phyloP scores from a whole-genome alignment of 1,140 invertebrate genomes.

The Scaptomyza hsui region DNA sequence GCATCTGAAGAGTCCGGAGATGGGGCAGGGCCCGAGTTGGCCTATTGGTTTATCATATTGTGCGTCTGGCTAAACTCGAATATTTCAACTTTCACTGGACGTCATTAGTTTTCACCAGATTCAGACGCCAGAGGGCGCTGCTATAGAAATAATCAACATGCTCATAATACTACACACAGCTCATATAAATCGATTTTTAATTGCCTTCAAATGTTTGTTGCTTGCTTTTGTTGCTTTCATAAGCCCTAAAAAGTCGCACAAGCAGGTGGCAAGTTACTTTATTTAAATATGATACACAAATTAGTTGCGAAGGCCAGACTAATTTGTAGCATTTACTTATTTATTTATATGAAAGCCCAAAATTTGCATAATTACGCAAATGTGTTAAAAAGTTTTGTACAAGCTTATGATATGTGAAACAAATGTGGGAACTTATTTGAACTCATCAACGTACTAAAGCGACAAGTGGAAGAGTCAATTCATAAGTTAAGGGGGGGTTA shows the following conservation, averaged over 20 bases:
- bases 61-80: slow-evolving; percentile 55
- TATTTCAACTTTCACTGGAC: slow-evolving; percentile 65
- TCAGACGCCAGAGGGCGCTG: slow-evolving; percentile 29
- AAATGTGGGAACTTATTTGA: slow-evolving; percentile 38
- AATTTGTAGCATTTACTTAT: slow-evolving; percentile 67
- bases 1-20: slow-evolving; percentile 36
- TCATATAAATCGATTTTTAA: slow-evolving; percentile 77
- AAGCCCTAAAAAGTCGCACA: slow-evolving; percentile 34
- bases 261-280: slow-evolving; percentile 49
- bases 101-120: slow-evolving; percentile 73
- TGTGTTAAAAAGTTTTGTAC: slow-evolving; percentile 56
- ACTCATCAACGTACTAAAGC: slow-evolving; percentile 38
- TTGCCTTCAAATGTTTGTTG: slow-evolving; percentile 50
- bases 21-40: slow-evolving; percentile 20
- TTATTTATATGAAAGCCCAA: slow-evolving; percentile 33
- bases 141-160: slow-evolving; percentile 31
- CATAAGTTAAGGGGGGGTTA: slow-evolving; percentile 17
- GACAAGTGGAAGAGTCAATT: slow-evolving; percentile 40
- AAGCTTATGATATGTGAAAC: slow-evolving; percentile 59
- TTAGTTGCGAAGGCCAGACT: slow-evolving; percentile 51
- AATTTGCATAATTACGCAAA: slow-evolving; percentile 76
- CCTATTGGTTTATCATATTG: slow-evolving; percentile 57
- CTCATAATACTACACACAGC: slow-evolving; percentile 18
- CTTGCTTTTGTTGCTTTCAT: slow-evolving; percentile 42
- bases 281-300: slow-evolving; percentile 59